These are phyloP conservation scores for Noctua janthe DNA, from an alignment of 2,888 invertebrate genomes.

Conservation along the genomic window DNA sequence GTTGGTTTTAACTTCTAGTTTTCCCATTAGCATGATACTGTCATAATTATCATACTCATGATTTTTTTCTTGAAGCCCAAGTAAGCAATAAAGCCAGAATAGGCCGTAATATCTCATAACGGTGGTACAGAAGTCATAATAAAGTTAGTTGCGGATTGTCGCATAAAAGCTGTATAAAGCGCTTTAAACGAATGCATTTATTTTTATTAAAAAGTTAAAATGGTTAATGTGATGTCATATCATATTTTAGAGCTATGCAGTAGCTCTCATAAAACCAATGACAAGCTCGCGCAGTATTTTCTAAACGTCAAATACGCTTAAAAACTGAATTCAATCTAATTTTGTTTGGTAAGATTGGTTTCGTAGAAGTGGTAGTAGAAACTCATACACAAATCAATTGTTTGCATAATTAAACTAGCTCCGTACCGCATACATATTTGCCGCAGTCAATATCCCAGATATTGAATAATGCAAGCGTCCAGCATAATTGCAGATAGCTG, in stretches of 20 bases:
- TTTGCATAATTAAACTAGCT: constrained; percentile 1
- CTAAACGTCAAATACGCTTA: neutral
- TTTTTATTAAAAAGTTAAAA: no score
- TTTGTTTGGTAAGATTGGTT: neutral
- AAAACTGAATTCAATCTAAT: neutral
- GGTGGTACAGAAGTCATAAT: neutral
- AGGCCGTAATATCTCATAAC: neutral
- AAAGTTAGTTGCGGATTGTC: neutral
- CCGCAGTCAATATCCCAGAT: constrained; percentile 39
- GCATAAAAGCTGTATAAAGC: neutral
- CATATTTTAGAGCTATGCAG: neutral
- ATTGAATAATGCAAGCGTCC: constrained; percentile 56
- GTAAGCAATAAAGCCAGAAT: neutral
- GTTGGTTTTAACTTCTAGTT: neutral
- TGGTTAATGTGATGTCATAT: neutral
- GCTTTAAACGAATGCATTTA: neutral
- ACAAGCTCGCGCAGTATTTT: neutral
- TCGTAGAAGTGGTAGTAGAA: neutral
- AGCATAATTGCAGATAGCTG: constrained; percentile 46
- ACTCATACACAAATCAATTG: neutral
- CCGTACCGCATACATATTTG: constrained; percentile 32
- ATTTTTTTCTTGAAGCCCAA: neutral
- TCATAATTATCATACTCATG: neutral
- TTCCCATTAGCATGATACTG: neutral
- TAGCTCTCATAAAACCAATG: neutral